A percentile compares a stretch with the other conserved stretches of the same genome.
These are phyloP conservation scores for Sebastes nivosus DNA, from an alignment of 2,797 vertebrate species.

Conservation along the genomic window DNA sequence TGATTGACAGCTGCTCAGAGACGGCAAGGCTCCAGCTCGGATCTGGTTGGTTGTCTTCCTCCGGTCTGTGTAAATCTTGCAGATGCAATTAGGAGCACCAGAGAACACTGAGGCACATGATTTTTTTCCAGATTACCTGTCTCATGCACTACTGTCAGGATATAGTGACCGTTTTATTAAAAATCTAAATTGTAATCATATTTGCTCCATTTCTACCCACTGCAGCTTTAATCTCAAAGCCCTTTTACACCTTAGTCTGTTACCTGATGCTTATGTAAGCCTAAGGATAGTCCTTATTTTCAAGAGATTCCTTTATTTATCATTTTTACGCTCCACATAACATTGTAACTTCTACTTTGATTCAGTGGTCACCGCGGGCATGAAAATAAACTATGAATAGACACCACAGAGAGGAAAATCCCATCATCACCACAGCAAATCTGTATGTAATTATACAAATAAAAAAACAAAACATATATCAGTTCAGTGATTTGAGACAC, in stretches of 20 bases:
- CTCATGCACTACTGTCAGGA: too few relatives aligned
- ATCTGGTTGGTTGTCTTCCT: too few relatives aligned
- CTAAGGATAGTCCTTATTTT: neutral
- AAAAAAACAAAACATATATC: neutral
- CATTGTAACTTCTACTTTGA: neutral
- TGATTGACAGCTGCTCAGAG: too few relatives aligned
- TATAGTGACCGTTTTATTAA: too few relatives aligned
- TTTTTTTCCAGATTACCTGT: too few relatives aligned
- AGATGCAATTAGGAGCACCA: fast-evolving
- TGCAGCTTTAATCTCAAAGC: neutral
- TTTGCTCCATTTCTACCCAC: too few relatives aligned
- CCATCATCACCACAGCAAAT: neutral
- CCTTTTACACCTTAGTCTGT: neutral
- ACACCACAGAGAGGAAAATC: neutral
- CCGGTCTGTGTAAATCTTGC: too few relatives aligned
- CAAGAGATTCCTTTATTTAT: too few relatives aligned
- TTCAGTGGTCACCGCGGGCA: neutral
- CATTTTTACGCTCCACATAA: too few relatives aligned
- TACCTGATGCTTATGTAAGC: neutral
- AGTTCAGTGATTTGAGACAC: neutral
- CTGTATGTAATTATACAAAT: neutral
- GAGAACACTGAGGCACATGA: fast-evolving
- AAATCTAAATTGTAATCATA: too few relatives aligned
- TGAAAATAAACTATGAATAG: neutral
- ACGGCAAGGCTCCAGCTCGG: too few relatives aligned